phyloP scores from a whole-genome alignment of 2,888 invertebrate genomes.

The Dioctria rufipes region DNA sequence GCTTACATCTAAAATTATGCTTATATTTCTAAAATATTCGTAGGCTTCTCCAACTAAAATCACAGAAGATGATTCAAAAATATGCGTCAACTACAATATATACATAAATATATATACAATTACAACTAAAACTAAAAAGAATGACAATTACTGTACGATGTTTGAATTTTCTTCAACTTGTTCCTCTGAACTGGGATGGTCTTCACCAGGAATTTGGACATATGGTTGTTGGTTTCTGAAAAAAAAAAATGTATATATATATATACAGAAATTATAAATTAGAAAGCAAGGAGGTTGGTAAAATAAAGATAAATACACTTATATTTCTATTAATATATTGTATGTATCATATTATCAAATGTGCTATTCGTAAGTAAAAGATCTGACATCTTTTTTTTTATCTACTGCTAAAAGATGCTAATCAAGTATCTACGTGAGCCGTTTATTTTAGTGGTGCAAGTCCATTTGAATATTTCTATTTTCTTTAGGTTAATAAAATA shows the following conservation, averaged over 20 bases:
- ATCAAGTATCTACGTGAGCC: not conserved
- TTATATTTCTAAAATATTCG: not conserved
- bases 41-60: not conserved
- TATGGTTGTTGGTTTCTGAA: slow-evolving; percentile 59
- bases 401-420: not conserved
- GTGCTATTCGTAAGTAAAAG: too few species aligned
- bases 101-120: not conserved
- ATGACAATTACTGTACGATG: not conserved
- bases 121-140: not conserved
- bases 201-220: slow-evolving; percentile 57
- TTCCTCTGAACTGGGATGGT: slow-evolving; percentile 2
- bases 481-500: too few species aligned
- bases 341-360: too few species aligned
- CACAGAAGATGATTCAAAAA: not conserved
- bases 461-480: too few species aligned
- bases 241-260: slow-evolving; percentile 34
- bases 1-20: too few species aligned
- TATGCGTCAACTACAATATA: too few species aligned
- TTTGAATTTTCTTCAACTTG: not conserved
- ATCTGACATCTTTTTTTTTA: not conserved
- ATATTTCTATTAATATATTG: not conserved
- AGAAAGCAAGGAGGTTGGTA: not conserved
- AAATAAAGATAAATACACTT: not conserved
- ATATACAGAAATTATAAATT: not conserved
- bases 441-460: too few species aligned